Conservation (phyloP, 2,888 invertebrate species). For the Xestia xanthographa region DNA sequence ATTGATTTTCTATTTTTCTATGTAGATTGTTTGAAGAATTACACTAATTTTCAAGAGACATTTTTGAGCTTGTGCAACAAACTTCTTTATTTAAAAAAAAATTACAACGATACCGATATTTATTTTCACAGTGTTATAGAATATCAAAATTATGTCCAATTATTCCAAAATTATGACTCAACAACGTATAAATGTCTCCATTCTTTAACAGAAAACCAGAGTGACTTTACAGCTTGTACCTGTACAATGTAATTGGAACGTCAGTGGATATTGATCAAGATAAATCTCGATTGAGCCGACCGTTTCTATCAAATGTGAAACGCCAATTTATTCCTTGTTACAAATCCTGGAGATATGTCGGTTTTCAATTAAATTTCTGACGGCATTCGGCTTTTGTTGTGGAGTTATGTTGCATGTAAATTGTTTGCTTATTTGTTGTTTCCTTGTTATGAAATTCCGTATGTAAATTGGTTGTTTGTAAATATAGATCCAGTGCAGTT, state of each 20-base stretch:
- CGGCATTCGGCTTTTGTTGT: constrained; percentile 58
- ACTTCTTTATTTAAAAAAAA: background rate
- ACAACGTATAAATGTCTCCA: constrained; percentile 60
- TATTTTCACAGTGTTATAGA: too few species aligned
- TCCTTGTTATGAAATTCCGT: constrained; percentile 39
- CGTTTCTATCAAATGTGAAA: constrained; percentile 74
- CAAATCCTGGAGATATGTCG: constrained; percentile 69
- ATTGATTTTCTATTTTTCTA: background rate
- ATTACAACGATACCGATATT: background rate
- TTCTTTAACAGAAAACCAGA: constrained; percentile 67
- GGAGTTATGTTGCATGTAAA: constrained; percentile 58
- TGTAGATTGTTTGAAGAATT: background rate
- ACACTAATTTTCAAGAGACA: background rate
- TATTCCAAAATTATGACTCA: constrained; percentile 10
- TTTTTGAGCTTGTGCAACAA: background rate
- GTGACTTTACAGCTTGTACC: constrained; percentile 75
- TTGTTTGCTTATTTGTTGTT: constrained; percentile 50
- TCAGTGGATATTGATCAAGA: constrained; percentile 86
- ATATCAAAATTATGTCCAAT: background rate
- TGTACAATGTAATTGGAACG: constrained; percentile 86
- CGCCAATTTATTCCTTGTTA: constrained; percentile 73
- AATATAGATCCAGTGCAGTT: background rate
- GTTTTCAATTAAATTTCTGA: constrained; percentile 68
- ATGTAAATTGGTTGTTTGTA: constrained; percentile 25
- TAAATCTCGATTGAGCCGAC: constrained; percentile 82